These are phyloP conservation scores for Idaea aversata DNA, from an alignment of 2,888 invertebrate genomes.

Conservation along the genomic window DNA sequence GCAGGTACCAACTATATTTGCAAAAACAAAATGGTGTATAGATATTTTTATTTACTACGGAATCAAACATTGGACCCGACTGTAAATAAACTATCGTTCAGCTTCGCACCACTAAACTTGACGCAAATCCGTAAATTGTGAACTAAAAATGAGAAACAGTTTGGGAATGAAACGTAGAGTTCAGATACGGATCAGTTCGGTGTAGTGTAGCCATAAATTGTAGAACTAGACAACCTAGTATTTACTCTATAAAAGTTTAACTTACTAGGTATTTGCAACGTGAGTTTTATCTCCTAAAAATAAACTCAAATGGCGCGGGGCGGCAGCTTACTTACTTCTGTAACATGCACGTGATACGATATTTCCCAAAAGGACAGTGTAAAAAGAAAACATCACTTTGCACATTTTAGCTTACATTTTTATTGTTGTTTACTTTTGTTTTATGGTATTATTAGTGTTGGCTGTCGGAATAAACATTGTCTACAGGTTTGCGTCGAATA, in stretches of 20 bases:
- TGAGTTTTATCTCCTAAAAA: constrained; percentile 40
- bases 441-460: constrained; percentile 6
- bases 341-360: constrained; percentile 34
- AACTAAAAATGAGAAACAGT: constrained; percentile 38
- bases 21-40: not conserved
- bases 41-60: not conserved
- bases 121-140: constrained; percentile 30
- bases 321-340: constrained; percentile 19
- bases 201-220: constrained; percentile 42
- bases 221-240: constrained; percentile 37
- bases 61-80: not conserved
- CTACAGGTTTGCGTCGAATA: not conserved
- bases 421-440: constrained; percentile 18
- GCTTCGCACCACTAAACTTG: constrained; percentile 11
- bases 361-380: constrained; percentile 37
- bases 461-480: constrained; percentile 6
- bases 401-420: constrained; percentile 29
- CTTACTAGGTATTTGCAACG: constrained; percentile 35
- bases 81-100: constrained; percentile 3
- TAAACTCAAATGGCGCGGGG: constrained; percentile 33
- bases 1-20: not conserved
- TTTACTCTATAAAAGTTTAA: constrained; percentile 44
- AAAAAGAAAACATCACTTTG: constrained; percentile 32
- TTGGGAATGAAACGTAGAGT: constrained; percentile 42
- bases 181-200: constrained; percentile 42